Percentiles rank a stretch among this genome's conserved stretches.
These are phyloP conservation scores for Oceanites oceanicus DNA, from an alignment of 2,113 vertebrate species.

Conservation along the genomic window DNA sequence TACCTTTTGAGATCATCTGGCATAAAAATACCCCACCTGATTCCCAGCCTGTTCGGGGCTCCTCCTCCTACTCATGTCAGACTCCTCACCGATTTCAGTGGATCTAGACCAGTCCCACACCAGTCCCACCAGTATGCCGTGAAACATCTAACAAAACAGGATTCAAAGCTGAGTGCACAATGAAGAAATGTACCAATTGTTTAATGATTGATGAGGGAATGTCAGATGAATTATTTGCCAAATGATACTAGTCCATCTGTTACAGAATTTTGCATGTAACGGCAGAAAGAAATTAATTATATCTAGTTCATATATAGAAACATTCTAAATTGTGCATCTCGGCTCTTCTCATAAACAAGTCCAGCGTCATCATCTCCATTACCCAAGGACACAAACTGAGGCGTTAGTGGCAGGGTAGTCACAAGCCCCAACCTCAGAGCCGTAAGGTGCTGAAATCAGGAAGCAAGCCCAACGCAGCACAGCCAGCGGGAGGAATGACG, in stretches of 20 bases:
- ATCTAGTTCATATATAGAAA: neutral
- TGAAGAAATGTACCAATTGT: neutral
- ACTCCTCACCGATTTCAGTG: neutral
- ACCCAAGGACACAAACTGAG: neutral
- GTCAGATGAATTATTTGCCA: constrained; percentile 27
- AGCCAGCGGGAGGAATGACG: rapidly evolving
- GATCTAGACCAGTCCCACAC: neutral
- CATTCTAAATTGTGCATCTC: neutral
- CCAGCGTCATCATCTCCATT: neutral
- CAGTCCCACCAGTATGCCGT: neutral
- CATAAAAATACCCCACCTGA: neutral
- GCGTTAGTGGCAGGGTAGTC: neutral
- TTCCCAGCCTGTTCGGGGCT: neutral
- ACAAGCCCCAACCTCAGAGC: neutral
- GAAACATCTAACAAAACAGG: neutral
- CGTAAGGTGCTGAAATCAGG: neutral
- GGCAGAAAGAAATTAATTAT: constrained; percentile 9
- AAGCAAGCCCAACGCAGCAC: neutral
- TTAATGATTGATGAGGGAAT: constrained; percentile 13
- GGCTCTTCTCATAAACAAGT: neutral
- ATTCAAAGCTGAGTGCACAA: neutral
- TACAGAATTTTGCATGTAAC: neutral
- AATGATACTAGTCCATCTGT: constrained; percentile 18
- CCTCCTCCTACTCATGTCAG: neutral
- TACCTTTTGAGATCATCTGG: neutral